These are phyloP conservation scores for Oeneis ivallda DNA, from an alignment of 2,888 invertebrate species.

Conservation along the genomic window DNA sequence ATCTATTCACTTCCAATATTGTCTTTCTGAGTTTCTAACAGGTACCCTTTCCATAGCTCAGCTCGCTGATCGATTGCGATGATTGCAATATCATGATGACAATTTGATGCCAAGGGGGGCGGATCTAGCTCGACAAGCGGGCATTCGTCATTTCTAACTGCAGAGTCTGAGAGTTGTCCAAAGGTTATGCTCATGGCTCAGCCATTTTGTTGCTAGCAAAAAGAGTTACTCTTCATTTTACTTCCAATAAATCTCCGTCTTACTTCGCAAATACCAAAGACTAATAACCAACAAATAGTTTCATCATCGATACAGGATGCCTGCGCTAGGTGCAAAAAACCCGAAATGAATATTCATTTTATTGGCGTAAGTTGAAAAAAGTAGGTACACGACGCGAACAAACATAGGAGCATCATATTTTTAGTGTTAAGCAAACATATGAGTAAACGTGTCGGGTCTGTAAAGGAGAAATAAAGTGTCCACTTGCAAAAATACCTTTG, in stretches of 20 bases:
- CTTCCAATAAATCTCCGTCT: conserved; percentile 13
- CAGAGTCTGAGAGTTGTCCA: neutral
- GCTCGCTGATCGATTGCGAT: too few species aligned
- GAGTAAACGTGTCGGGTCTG: conserved; percentile 36
- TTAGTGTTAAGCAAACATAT: conserved; percentile 25
- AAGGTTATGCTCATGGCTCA: neutral
- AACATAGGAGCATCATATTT: conserved; percentile 33
- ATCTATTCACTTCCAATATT: too few species aligned
- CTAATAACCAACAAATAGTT: conserved; percentile 7
- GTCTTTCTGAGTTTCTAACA: too few species aligned
- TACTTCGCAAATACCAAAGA: neutral
- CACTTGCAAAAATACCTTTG: conserved; percentile 49
- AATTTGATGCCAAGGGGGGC: too few species aligned
- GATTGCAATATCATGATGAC: too few species aligned
- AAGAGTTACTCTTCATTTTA: conserved; percentile 5
- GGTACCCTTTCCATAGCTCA: too few species aligned
- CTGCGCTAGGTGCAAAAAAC: conserved; percentile 22
- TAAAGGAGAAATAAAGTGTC: conserved; percentile 36
- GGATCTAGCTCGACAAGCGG: neutral
- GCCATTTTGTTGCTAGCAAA: neutral
- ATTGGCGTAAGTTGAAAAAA: conserved; percentile 23
- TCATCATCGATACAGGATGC: conserved; percentile 17
- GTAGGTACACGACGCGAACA: conserved; percentile 24
- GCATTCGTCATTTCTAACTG: neutral
- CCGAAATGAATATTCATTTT: conserved; percentile 33